Conservation (phyloP, 1,140 invertebrate genomes). For the Pantala flavescens region DNA sequence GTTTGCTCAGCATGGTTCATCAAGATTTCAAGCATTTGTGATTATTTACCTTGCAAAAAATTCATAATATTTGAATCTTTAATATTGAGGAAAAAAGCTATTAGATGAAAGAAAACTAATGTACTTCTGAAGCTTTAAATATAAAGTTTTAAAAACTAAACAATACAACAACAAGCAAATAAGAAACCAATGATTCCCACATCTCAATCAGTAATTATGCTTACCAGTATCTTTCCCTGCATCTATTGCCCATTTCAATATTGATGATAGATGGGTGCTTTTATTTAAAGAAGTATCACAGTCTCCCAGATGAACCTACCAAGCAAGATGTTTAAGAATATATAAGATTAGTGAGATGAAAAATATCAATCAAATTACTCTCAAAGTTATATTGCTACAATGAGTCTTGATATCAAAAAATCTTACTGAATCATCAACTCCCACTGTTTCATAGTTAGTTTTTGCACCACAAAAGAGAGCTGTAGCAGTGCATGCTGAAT, state of each 20-base stretch:
- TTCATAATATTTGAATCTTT: too few species aligned
- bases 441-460: slow-evolving; percentile 52
- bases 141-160: too few species aligned
- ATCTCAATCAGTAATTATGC: too few species aligned
- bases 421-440: slow-evolving; percentile 52
- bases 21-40: too few species aligned
- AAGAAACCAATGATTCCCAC: too few species aligned
- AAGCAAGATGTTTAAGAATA: background rate
- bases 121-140: too few species aligned
- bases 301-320: background rate
- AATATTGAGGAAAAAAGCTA: too few species aligned
- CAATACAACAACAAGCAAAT: too few species aligned
- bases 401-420: background rate
- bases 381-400: background rate
- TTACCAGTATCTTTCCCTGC: slow-evolving; percentile 57
- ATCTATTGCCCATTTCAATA: slow-evolving; percentile 56
- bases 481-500: slow-evolving; percentile 67
- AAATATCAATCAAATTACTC: background rate
- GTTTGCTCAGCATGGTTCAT: too few species aligned
- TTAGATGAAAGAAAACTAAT: too few species aligned
- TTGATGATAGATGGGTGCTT: slow-evolving; percentile 29
- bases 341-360: background rate
- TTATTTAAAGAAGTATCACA: background rate
- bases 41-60: too few species aligned
- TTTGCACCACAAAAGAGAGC: slow-evolving; percentile 65